Evolutionary conservation across 2,113 vertebrate species (phyloP).

Genomic region (Gila orcuttii): DNA sequence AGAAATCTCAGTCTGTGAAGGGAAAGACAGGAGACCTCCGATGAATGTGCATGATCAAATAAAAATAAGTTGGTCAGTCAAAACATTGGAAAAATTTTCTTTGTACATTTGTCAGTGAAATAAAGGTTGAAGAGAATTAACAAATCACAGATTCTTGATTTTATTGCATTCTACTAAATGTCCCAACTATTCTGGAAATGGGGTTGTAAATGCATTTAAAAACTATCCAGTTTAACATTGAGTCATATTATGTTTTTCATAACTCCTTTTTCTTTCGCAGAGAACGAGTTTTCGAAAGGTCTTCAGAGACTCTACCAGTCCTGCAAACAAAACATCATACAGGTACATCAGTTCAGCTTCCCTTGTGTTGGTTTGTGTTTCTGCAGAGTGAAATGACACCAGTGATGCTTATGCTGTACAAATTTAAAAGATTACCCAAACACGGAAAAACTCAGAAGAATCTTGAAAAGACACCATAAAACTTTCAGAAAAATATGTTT

Average conservation of each 20-base stretch:
- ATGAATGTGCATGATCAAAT: too few relatives aligned
- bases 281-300: conserved; percentile 90
- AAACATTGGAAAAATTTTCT: too few relatives aligned
- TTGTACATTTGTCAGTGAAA: too few relatives aligned
- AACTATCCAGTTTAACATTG: not conserved
- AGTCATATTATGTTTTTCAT: not conserved
- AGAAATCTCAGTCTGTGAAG: too few relatives aligned
- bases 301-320: conserved; percentile 88
- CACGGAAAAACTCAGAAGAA: not conserved
- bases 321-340: conserved; percentile 85
- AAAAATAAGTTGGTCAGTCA: too few relatives aligned
- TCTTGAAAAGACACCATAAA: not conserved
- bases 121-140: too few relatives aligned
- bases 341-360: conserved; percentile 67
- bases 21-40: too few relatives aligned
- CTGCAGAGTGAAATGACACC: not conserved
- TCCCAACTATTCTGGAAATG: too few relatives aligned
- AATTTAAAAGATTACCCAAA: too few relatives aligned
- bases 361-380: conserved; percentile 13
- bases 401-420: not conserved
- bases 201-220: not conserved
- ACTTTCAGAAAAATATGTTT: not conserved
- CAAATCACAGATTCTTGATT: too few relatives aligned
- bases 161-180: too few relatives aligned
- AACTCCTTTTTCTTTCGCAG: conserved; percentile 68